Evolutionary conservation across 2,113 vertebrate genomes (phyloP).

Genomic region (Erythrocercus mccallii): DNA sequence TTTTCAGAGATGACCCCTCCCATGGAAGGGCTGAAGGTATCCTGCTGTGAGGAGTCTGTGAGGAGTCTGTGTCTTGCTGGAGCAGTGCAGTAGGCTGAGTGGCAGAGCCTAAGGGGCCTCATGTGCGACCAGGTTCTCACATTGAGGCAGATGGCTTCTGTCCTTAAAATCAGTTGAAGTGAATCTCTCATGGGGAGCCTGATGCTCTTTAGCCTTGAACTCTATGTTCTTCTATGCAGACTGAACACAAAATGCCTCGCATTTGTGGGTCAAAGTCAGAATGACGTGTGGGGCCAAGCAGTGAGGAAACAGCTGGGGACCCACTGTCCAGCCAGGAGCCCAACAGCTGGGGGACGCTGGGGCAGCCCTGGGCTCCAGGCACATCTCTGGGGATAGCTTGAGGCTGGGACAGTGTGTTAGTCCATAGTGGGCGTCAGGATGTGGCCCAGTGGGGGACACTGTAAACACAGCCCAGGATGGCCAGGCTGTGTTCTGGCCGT

Average conservation of each 20-base stretch:
- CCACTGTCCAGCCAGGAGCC: not conserved
- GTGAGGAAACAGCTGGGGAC: not conserved
- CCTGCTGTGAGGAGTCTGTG: not conserved
- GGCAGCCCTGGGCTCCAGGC: not conserved
- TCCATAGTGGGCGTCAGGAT: not conserved
- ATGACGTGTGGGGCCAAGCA: not conserved
- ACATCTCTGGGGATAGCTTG: not conserved
- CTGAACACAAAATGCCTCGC: not conserved
- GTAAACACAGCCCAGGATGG: fast-evolving
- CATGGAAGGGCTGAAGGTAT: not conserved
- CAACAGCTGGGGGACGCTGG: not conserved
- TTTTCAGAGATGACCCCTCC: not conserved
- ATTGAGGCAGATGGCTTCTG: not conserved
- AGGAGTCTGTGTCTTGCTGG: not conserved
- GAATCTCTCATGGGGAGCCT: not conserved
- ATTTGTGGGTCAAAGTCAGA: not conserved
- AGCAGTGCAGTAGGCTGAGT: not conserved
- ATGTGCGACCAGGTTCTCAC: not conserved
- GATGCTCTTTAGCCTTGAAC: not conserved
- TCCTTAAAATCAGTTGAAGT: not conserved
- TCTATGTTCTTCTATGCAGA: not conserved
- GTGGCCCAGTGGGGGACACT: not conserved
- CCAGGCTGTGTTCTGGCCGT: not conserved
- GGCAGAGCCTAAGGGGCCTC: not conserved
- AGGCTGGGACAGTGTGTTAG: not conserved